A percentile compares a stretch with the other conserved stretches of the same genome.
These are phyloP conservation scores for Geodia barretti DNA, from an alignment of 37 sponge, comb jelly and placozoan genomes.

Conservation along the genomic window DNA sequence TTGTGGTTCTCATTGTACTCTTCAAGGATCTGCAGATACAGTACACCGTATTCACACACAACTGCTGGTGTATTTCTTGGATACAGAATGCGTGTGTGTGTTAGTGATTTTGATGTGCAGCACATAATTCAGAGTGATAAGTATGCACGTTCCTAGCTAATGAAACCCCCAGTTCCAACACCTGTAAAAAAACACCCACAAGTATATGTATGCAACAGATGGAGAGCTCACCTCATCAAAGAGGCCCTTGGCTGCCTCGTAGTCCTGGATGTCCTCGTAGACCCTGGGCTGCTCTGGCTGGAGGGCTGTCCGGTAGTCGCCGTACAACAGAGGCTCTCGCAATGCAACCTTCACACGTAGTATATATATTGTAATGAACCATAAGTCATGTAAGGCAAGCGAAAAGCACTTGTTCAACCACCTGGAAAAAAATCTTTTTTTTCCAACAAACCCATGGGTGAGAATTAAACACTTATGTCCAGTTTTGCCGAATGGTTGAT, in stretches of 20 bases:
- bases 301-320: conserved; percentile 93
- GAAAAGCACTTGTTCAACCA: no score
- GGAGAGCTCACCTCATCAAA: conserved; percentile 89
- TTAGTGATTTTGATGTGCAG: no score
- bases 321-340: conserved; percentile 88
- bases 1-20: conserved; percentile 92
- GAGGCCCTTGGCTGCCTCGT: conserved; percentile 85
- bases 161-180: no score
- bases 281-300: conserved; percentile 86
- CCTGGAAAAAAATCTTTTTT: no score
- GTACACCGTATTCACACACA: not conserved
- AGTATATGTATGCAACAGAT: no score
- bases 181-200: not conserved
- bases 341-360: conserved; percentile 39
- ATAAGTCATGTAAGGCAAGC: no score
- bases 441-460: no score
- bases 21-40: conserved; percentile 78
- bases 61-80: not conserved
- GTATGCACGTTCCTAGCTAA: no score
- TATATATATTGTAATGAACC: no score
- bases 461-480: no score
- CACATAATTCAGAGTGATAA: no score
- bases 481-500: no score
- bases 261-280: conserved; percentile 96
- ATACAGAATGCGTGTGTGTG: not conserved